These are phyloP conservation scores for Aplysia californica DNA, from an alignment of 1,140 invertebrate species.

Conservation along the genomic window DNA sequence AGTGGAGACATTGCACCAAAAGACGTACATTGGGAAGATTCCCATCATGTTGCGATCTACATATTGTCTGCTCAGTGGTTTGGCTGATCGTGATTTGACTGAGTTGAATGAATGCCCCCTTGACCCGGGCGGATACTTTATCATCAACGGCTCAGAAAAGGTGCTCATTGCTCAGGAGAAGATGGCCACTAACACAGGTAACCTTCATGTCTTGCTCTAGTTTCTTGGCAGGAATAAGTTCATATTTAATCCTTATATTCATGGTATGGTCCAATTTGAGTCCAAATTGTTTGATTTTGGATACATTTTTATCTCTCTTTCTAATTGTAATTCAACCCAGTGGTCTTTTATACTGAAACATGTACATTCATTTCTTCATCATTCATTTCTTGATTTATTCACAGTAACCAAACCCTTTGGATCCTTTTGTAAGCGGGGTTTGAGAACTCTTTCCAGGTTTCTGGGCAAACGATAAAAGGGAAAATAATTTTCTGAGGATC, in stretches of 20 bases:
- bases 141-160: conserved; percentile 71
- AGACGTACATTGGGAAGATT: conserved; percentile 99
- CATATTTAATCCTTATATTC: neutral
- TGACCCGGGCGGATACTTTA: conserved; percentile 82
- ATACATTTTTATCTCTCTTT: neutral
- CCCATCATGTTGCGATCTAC: conserved; percentile 99
- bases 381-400: too few species aligned
- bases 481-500: too few species aligned
- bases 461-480: too few species aligned
- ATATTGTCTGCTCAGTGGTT: conserved; percentile 92
- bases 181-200: conserved; percentile 96
- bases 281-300: neutral
- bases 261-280: neutral
- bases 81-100: conserved; percentile 97
- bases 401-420: too few species aligned
- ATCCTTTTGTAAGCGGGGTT: too few species aligned
- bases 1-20: conserved; percentile 93
- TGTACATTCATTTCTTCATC: too few species aligned
- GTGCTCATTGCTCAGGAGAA: conserved; percentile 98
- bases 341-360: too few species aligned
- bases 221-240: too few species aligned
- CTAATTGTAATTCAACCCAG: neutral
- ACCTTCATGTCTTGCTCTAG: neutral
- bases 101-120: conserved; percentile 99
- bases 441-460: too few species aligned